phyloP scores from a whole-genome alignment of 2,797 vertebrate species.

The Liasis olivaceus region DNA sequence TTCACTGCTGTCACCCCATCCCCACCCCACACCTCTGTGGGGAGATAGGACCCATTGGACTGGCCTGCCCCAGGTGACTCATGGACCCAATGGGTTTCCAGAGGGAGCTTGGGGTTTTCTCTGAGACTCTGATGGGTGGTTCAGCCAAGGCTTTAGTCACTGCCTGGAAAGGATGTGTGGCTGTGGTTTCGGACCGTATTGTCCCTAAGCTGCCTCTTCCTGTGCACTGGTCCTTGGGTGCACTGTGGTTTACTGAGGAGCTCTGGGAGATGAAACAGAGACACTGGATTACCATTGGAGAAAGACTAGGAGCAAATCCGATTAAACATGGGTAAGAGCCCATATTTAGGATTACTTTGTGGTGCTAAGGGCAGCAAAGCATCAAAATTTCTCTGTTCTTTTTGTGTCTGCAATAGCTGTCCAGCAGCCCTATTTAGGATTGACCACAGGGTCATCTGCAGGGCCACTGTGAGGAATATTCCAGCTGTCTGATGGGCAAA shows the following conservation, averaged over 20 bases:
- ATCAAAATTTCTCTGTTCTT: too few relatives aligned
- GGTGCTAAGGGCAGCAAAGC: background rate
- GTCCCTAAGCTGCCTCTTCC: background rate
- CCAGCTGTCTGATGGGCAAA: background rate
- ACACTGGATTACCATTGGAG: background rate
- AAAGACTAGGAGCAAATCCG: background rate
- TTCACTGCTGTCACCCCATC: too few relatives aligned
- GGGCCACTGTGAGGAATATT: background rate
- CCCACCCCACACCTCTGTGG: too few relatives aligned
- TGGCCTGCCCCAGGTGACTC: background rate
- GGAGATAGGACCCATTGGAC: background rate
- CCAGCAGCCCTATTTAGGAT: background rate
- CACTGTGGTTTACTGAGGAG: background rate
- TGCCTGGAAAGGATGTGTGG: background rate
- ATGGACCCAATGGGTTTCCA: background rate
- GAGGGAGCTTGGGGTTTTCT: background rate
- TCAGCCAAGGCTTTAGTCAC: background rate
- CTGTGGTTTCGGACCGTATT: too few relatives aligned
- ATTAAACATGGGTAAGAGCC: background rate
- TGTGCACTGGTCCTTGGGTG: background rate
- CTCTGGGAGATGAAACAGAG: background rate
- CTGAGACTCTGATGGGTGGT: background rate
- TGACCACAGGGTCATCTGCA: background rate
- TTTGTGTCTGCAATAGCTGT: too few relatives aligned
- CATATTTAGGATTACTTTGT: background rate